phyloP scores from a whole-genome alignment of 2,113 vertebrate species.

The Pogonocichla stellata region DNA sequence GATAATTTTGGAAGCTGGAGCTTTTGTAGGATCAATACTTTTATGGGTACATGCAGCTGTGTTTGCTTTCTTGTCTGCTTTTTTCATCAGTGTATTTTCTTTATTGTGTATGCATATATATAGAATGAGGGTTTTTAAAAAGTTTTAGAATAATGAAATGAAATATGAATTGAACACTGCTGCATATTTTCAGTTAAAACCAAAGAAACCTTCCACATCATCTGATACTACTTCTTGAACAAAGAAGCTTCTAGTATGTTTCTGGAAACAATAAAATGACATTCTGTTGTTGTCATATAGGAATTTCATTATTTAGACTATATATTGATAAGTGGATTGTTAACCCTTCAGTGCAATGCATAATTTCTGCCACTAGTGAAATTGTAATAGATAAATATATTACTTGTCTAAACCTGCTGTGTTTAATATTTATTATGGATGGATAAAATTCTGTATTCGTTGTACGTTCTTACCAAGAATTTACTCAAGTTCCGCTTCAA shows the following conservation, averaged over 20 bases:
- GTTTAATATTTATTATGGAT: background rate
- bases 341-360: background rate
- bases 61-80: background rate
- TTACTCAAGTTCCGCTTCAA: background rate
- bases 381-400: background rate
- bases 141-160: background rate
- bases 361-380: background rate
- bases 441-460: background rate
- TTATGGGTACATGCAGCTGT: background rate
- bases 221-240: background rate
- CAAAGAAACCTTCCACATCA: background rate
- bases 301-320: background rate
- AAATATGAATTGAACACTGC: background rate
- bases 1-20: background rate
- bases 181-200: background rate
- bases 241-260: background rate
- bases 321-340: background rate
- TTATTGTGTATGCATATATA: background rate
- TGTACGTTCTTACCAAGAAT: background rate
- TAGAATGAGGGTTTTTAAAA: background rate
- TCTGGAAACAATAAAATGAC: background rate
- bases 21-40: background rate
- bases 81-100: background rate
- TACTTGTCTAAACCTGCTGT: background rate
- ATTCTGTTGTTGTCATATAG: background rate